Conservation (phyloP, 2,888 invertebrate species). For the Biston stratarius region DNA sequence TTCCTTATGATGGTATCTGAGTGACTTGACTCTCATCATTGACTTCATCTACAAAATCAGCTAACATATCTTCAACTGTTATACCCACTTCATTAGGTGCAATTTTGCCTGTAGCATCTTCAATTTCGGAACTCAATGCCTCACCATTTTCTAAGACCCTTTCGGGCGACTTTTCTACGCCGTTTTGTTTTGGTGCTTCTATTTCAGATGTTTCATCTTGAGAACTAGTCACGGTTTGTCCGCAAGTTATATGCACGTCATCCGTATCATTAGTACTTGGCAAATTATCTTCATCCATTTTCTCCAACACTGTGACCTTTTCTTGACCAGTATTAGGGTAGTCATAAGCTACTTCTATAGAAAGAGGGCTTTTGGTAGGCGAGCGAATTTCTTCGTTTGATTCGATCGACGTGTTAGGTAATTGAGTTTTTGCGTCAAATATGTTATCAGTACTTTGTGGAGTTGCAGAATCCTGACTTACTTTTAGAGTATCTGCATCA, state of each 20-base stretch:
- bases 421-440: constrained; percentile 66
- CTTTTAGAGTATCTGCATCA: constrained; percentile 3
- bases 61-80: constrained; percentile 77
- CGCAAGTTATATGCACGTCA: constrained; percentile 77
- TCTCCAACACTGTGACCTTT: constrained; percentile 63
- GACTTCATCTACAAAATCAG: constrained; percentile 81
- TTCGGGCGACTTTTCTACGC: constrained; percentile 48
- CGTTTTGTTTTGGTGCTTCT: constrained; percentile 59
- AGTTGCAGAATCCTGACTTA: neutral
- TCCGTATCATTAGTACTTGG: constrained; percentile 77
- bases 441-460: constrained; percentile 42
- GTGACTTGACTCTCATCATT: constrained; percentile 58
- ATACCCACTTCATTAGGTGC: constrained; percentile 45
- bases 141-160: constrained; percentile 48
- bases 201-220: constrained; percentile 55
- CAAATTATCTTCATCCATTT: constrained; percentile 70
- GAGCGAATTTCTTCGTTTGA: constrained; percentile 50
- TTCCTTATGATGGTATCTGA: neutral
- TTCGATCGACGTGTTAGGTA: constrained; percentile 56
- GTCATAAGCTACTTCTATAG: constrained; percentile 71
- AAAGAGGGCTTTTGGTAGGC: constrained; percentile 57
- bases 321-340: constrained; percentile 57
- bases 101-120: constrained; percentile 46
- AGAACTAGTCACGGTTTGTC: constrained; percentile 64
- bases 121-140: constrained; percentile 39